phyloP scores from a whole-genome alignment of 2,797 vertebrate genomes.

The Babyrousa celebensis region DNA sequence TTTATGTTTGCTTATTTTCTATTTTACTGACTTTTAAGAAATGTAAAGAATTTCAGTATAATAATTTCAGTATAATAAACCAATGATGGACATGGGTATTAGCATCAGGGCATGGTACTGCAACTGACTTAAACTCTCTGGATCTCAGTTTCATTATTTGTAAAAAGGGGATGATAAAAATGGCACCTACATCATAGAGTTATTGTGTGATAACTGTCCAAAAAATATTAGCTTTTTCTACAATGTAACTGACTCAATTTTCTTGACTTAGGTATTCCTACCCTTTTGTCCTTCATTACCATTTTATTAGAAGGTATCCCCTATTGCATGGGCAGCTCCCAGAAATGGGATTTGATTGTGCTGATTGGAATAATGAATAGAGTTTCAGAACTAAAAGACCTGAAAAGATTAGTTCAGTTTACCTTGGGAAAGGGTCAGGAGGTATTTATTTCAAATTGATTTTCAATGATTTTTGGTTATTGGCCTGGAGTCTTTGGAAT shows the following conservation, averaged over 20 bases:
- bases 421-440: not conserved
- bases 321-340: not conserved
- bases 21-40: constrained; percentile 2
- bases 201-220: not conserved
- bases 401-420: not conserved
- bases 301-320: not conserved
- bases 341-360: not conserved
- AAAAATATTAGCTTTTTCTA: constrained; percentile 49
- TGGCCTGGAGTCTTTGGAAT: not conserved
- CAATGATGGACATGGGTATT: not conserved
- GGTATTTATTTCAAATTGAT: constrained; percentile 14
- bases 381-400: not conserved
- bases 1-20: not conserved
- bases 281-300: not conserved
- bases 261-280: not conserved
- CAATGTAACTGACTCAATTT: constrained; percentile 7
- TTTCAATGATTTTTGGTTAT: constrained; percentile 49
- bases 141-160: constrained; percentile 31
- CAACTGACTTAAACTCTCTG: not conserved
- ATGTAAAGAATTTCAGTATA: not conserved
- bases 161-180: constrained; percentile 59
- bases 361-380: not conserved
- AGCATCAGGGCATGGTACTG: not conserved
- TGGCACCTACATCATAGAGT: not conserved
- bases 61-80: not conserved